Conservation (phyloP, 2,113 vertebrate species). For the Centropristis striata region DNA sequence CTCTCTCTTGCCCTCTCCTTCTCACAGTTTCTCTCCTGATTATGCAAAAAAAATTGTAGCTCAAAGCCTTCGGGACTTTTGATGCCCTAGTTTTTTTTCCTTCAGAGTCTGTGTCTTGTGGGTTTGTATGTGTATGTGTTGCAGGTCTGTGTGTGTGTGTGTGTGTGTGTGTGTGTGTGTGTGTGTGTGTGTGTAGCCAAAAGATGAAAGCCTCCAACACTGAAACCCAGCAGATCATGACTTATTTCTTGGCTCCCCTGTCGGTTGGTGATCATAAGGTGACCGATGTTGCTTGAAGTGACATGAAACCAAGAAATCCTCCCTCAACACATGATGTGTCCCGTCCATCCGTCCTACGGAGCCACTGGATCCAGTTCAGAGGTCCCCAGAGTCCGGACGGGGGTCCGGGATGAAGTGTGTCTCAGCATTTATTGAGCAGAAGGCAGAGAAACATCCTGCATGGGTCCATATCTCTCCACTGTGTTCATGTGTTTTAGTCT, state of each 20-base stretch:
- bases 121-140: conserved; percentile 29
- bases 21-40: conserved; percentile 69
- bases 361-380: not conserved
- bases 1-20: not conserved
- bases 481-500: too few relatives aligned
- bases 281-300: conserved; percentile 50
- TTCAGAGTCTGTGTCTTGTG: conserved; percentile 55
- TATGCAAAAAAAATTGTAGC: conserved; percentile 81
- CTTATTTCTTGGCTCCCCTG: conserved; percentile 48
- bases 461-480: too few relatives aligned
- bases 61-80: conserved; percentile 84
- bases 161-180: conserved; percentile 29
- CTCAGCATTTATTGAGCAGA: not conserved
- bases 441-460: not conserved
- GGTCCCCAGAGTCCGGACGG: not conserved
- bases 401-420: not conserved
- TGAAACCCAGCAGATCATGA: conserved; percentile 49
- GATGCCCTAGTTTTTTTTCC: conserved; percentile 83
- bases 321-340: not conserved
- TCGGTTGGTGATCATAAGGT: conserved; percentile 37
- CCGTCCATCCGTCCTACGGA: not conserved
- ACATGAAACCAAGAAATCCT: conserved; percentile 27
- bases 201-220: conserved; percentile 64
- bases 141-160: conserved; percentile 6
- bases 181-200: conserved; percentile 36